Evolutionary conservation across 2,888 invertebrate species (phyloP), one percentile per base, ranked within the genome.

Genomic region (Itoplectis maculator): DNA sequence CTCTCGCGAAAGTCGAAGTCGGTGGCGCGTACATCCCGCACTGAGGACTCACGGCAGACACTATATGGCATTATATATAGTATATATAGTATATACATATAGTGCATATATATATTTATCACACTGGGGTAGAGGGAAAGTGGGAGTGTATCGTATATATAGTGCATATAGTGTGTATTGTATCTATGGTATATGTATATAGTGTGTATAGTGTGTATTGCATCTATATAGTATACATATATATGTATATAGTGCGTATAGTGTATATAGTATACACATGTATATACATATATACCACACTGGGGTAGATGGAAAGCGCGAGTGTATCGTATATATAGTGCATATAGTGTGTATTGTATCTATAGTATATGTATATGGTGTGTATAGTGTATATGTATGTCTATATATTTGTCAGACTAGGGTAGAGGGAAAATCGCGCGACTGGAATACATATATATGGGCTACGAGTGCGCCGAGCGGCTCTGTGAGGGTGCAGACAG

Each of bases 401-500:
- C n/a, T n/a, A n/a, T n/a, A n/a, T n/a, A n/a, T n/a, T n/a, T n/a
- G n/a, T n/a, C n/a, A n/a, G n/a, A n/a, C n/a, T n/a, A 84, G 86
- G 86, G 87, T 87, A 83, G 87, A 84, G 5, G 81, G 69, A 69
- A 84, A 82, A 82, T 45, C 73, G 73, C 23, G 47, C 20, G 45
- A 42, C 29, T 23, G 35, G 29, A 69, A 66, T 29, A 65, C n/a
- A 45, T 66, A 51, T 74, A 78, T 81, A 76, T 78, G 79, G 78
- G 84, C 78, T 79, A 86, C 85, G 86, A 85, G 81, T 81, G 80
- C 61, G n/a, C n/a, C 85, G 80, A 73, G 75, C 79, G 87, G 84
- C 86, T 88, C 84, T 88, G 91, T 89, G 89, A 87, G 88, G 84
- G 90, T 89, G 91, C 89, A 91, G 90, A 91, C 91, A 89, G 90